Base-by-base conservation (phyloP, 2,888 invertebrate species). In the Cheilosia variabilis region DNA sequence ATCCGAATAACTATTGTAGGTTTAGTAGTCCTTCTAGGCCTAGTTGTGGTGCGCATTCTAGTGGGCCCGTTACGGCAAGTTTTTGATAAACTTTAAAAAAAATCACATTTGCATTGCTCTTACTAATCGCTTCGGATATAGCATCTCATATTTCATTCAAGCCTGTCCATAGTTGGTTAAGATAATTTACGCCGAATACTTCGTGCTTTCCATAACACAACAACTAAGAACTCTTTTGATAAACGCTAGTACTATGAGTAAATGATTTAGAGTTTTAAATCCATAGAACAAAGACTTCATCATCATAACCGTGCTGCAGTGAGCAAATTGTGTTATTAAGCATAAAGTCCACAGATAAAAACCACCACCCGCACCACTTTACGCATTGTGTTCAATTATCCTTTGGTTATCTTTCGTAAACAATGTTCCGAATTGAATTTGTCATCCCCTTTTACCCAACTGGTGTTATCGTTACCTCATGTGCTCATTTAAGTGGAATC, bases 251-350 rank as follows among this genome's bases (percentile, higher is more conserved):
- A 10, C 2, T 34, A 34, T 27, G 5, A 4, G 34, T 37, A 13
- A 3, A 13, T 37, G 13, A 4, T 37, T 37, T 2, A 34, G 10
- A 37, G 9, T 19, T 3, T 7, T 47, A 19, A 19, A 47, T n/a
- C 19, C 19, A 7, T 9, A 47, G 17, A 88, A 75, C 86, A 88
- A 82, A 82, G 84, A 31, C 73, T 47, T 17, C 17, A n/a, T 52
- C 13, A 52, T 4, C 19, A 17, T n/a, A 50, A 19, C 15, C 22
- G 19, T 19, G 24, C 2, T 9, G 50, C 31, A 65, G 37, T 15
- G 31, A 4, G 5, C 9, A 60, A 60, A 72, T 72, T 72, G 71
- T 17, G 71, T 60, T 60, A 60, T 72, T 72, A 52, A 60, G 27
- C 60, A 72, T 72, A 43, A 72, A 72, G 41, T 50, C 41, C 52